These are phyloP conservation scores for Hydrozoanthus gracilis DNA, from an alignment of 92 coral and sea anemone genomes.

Conservation along the genomic window DNA sequence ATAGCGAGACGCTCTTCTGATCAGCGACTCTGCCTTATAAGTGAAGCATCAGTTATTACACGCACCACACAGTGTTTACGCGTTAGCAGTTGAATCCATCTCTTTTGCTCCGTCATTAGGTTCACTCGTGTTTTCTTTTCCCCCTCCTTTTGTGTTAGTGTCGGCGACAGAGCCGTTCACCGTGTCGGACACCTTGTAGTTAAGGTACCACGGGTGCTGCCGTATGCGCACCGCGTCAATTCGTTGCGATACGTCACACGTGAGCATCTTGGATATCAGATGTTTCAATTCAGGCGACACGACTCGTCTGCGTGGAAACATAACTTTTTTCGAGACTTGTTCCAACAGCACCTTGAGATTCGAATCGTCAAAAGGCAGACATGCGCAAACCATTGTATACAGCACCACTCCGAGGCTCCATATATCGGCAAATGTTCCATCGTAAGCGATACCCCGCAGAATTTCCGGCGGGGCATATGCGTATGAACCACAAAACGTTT, in stretches of 20 bases:
- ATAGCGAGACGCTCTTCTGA: too few relatives aligned
- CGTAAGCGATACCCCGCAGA: slow-evolving; percentile 95
- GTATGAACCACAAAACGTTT: slow-evolving; percentile 96
- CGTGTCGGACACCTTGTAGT: slow-evolving; percentile 54
- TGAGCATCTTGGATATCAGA: slow-evolving; percentile 82
- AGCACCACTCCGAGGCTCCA: slow-evolving; percentile 99
- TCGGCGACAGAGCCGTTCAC: slow-evolving; percentile 36
- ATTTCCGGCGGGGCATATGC: slow-evolving; percentile 99
- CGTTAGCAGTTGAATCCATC: slow-evolving; percentile 47
- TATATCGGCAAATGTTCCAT: slow-evolving; percentile 95
- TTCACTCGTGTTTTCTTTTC: slow-evolving; percentile 42
- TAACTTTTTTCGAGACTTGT: slow-evolving; percentile 87
- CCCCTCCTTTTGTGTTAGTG: not conserved
- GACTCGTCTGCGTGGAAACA: slow-evolving; percentile 81
- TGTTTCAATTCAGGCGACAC: slow-evolving; percentile 88
- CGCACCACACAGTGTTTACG: not conserved
- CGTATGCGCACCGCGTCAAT: slow-evolving; percentile 75
- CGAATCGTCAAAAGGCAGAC: slow-evolving; percentile 96
- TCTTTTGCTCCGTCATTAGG: slow-evolving; percentile 58
- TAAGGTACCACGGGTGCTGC: slow-evolving; percentile 85
- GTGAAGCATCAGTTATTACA: not conserved
- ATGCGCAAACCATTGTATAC: slow-evolving; percentile 96
- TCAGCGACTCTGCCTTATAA: too few relatives aligned
- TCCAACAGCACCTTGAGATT: slow-evolving; percentile 90
- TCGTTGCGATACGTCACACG: slow-evolving; percentile 82